A percentile compares a stretch with the other conserved stretches of the same genome.
Evolutionary conservation across 2,888 invertebrate genomes (phyloP).

Genomic region (Alviniconcha strummeri): DNA sequence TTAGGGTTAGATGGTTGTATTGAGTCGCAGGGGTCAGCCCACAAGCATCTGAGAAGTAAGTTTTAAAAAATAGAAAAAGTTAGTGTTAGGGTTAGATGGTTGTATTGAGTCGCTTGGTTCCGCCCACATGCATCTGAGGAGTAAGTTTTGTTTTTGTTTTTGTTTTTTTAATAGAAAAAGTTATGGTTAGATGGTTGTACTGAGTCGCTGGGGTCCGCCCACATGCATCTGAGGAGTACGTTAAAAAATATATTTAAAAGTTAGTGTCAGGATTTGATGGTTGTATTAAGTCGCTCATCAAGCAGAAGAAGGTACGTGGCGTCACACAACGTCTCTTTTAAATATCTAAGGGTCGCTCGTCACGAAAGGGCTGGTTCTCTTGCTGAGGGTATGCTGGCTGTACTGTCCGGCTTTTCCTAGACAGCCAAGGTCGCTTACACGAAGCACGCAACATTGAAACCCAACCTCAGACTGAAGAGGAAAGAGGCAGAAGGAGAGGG

Average conservation of each 20-base stretch:
- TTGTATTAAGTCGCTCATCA: not conserved
- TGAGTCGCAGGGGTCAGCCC: slow-evolving; percentile 37
- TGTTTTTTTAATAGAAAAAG: not conserved
- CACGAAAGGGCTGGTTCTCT: no score
- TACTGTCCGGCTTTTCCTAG: no score
- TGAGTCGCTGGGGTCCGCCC: slow-evolving; percentile 38
- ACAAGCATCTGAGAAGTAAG: slow-evolving; percentile 39
- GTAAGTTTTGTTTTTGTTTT: no score
- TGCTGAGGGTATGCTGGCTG: no score
- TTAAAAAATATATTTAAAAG: not conserved
- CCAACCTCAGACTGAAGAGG: not conserved
- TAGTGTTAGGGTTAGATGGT: not conserved
- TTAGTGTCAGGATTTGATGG: not conserved
- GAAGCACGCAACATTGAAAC: no score
- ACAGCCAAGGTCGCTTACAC: no score
- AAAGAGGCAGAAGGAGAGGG: not conserved
- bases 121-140: slow-evolving; percentile 37
- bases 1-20: no score
- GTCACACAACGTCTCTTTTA: no score
- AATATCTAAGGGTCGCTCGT: no score
- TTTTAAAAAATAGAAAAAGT: not conserved
- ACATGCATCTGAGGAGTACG: slow-evolving; percentile 39
- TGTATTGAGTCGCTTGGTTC: slow-evolving; percentile 18
- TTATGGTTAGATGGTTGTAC: not conserved
- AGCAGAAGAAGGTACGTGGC: no score